Evolutionary conservation across 2,888 invertebrate genomes (phyloP).

Genomic region (Cephonodes hylas): DNA sequence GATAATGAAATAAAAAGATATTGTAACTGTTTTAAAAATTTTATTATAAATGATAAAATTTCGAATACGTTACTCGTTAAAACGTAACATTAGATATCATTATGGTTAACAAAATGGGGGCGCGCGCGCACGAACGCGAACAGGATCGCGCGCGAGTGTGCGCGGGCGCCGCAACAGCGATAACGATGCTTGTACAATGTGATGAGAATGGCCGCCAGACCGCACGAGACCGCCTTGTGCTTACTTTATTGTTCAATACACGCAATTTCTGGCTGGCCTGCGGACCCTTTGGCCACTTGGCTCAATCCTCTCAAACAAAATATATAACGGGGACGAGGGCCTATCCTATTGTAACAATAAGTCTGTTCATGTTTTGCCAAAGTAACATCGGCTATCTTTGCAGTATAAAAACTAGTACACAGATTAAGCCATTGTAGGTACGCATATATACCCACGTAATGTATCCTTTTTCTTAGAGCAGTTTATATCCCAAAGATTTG

Average conservation of each 20-base stretch:
- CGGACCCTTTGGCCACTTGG: too few species aligned
- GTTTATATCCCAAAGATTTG: too few species aligned
- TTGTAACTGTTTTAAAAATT: conserved; percentile 45
- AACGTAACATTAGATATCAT: conserved; percentile 63
- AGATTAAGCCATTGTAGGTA: background rate
- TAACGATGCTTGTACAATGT: background rate
- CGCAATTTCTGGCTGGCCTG: background rate
- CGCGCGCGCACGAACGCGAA: conserved; percentile 9
- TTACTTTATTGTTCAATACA: conserved; percentile 1
- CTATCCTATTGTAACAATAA: background rate
- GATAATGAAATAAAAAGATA: conserved; percentile 17
- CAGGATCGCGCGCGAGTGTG: conserved; percentile 1
- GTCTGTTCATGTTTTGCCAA: background rate
- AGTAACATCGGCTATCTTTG: background rate
- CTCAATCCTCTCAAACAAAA: background rate
- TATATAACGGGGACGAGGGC: background rate
- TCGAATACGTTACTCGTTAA: conserved; percentile 56
- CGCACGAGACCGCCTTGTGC: background rate
- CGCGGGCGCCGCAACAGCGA: background rate
- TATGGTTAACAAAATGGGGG: conserved; percentile 37
- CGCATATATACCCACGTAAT: background rate
- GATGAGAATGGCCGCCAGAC: background rate
- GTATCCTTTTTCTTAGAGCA: background rate
- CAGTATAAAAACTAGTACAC: background rate
- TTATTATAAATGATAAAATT: conserved; percentile 76